These are phyloP conservation scores for Danio kyathit DNA, from an alignment of 2,797 vertebrate genomes.

Conservation along the genomic window DNA sequence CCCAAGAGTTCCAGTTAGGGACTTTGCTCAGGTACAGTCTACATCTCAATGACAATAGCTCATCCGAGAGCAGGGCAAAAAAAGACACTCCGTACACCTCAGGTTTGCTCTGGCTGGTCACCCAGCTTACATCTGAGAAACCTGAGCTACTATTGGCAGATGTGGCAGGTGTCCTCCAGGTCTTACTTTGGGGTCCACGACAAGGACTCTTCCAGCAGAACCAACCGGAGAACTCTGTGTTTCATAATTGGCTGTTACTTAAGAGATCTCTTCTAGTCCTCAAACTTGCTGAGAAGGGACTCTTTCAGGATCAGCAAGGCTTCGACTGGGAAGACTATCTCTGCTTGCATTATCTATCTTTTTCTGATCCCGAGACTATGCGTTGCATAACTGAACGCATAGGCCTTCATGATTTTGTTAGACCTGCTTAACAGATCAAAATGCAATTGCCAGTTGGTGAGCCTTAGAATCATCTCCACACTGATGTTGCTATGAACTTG, in stretches of 20 bases:
- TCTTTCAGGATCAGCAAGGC: conserved; percentile 50
- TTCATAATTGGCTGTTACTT: conserved; percentile 78
- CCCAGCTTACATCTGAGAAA: conserved; percentile 69
- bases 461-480: neutral
- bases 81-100: conserved; percentile 69
- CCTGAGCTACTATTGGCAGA: conserved; percentile 60
- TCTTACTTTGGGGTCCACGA: conserved; percentile 85
- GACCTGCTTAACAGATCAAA: neutral
- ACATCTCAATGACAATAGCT: conserved; percentile 49
- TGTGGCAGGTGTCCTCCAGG: conserved; percentile 76
- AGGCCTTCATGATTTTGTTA: conserved; percentile 43
- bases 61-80: conserved; percentile 36
- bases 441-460: neutral
- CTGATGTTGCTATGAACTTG: neutral
- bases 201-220: conserved; percentile 65
- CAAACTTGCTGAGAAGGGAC: conserved; percentile 77
- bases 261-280: conserved; percentile 81
- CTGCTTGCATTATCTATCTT: conserved; percentile 81
- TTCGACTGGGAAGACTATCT: conserved; percentile 82
- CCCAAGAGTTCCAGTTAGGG: conserved; percentile 73
- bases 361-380: conserved; percentile 69
- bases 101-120: conserved; percentile 73
- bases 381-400: conserved; percentile 65
- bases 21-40: conserved; percentile 77
- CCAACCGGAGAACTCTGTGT: conserved; percentile 54